Percentiles rank a stretch among this genome's conserved stretches.
These are phyloP conservation scores for Gortyna flavago DNA, from an alignment of 2,888 invertebrate species.

Conservation along the genomic window DNA sequence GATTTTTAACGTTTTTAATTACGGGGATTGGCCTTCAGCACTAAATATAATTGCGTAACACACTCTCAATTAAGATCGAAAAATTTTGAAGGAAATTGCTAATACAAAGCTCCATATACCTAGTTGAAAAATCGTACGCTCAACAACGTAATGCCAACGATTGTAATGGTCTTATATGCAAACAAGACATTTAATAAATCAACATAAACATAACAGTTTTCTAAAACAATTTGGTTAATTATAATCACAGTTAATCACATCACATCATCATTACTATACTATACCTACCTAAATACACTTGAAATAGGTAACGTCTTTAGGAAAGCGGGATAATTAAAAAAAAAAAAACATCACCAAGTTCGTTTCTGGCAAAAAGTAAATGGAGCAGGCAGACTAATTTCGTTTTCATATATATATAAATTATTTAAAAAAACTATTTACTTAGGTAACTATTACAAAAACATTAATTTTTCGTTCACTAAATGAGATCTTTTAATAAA, in stretches of 20 bases:
- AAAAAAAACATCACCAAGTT: too few species aligned
- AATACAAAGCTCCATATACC: too few species aligned
- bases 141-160: too few species aligned
- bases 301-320: background rate
- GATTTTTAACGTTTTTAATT: too few species aligned
- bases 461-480: too few species aligned
- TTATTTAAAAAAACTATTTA: background rate
- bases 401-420: background rate
- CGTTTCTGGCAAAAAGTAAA: background rate
- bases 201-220: slow-evolving; percentile 26
- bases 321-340: background rate
- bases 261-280: background rate
- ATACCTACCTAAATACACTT: background rate
- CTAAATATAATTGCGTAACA: too few species aligned
- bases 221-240: slow-evolving; percentile 1
- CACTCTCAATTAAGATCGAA: too few species aligned
- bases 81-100: too few species aligned
- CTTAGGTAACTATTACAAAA: background rate
- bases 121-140: too few species aligned
- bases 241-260: slow-evolving; percentile 30
- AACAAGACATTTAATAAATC: background rate
- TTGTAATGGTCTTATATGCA: background rate
- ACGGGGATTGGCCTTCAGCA: too few species aligned
- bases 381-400: background rate
- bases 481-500: slow-evolving; percentile 20